Evolutionary conservation across 2,113 vertebrate species (phyloP).

Genomic region (Oncorhynchus kisutch): DNA sequence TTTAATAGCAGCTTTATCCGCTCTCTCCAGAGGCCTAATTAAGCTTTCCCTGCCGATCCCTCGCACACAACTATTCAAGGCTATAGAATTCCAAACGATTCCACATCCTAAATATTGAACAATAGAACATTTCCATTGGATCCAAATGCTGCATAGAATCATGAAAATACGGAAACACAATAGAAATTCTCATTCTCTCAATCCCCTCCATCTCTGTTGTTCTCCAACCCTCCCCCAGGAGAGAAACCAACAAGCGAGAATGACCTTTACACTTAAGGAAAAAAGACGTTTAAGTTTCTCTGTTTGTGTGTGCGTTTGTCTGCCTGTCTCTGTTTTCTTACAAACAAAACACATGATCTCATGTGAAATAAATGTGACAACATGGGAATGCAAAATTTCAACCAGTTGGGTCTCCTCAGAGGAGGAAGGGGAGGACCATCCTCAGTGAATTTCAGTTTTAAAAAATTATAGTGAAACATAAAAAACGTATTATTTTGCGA

Average conservation of each 20-base stretch:
- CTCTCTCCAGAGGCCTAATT: slow-evolving; percentile 57
- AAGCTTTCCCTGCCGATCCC: slow-evolving; percentile 39
- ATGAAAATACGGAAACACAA: slow-evolving; percentile 10
- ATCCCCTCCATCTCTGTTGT: neutral
- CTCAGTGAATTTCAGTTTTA: no score
- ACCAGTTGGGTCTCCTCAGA: no score
- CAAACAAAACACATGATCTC: no score
- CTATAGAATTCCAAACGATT: neutral
- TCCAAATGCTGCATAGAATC: neutral
- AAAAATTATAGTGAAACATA: no score
- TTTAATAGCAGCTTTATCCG: slow-evolving; percentile 50
- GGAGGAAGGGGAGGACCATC: no score
- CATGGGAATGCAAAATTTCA: no score
- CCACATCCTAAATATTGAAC: neutral
- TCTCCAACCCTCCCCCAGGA: neutral
- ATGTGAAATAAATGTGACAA: no score
- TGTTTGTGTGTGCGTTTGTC: neutral
- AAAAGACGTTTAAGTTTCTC: neutral
- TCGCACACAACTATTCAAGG: slow-evolving; percentile 45
- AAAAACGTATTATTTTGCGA: no score
- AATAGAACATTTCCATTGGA: neutral
- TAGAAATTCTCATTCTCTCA: neutral
- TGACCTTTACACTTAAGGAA: no score
- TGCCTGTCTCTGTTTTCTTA: no score
- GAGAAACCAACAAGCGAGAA: neutral